phyloP scores from a whole-genome alignment of 2,888 invertebrate genomes.

The Apamea monoglypha region DNA sequence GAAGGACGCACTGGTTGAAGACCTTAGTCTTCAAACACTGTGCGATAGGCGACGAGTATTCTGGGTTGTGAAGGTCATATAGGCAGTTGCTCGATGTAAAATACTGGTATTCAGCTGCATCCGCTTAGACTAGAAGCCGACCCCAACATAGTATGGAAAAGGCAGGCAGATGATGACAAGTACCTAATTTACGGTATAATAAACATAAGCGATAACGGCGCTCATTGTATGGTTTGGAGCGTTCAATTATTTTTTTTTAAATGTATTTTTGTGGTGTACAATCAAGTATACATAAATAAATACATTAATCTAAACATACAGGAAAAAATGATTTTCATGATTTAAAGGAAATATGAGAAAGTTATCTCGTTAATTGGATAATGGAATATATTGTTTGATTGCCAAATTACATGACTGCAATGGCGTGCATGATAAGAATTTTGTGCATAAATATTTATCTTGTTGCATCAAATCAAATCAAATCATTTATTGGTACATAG shows the following conservation, averaged over 20 bases:
- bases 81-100: too few relatives aligned
- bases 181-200: neutral
- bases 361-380: neutral
- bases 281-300: neutral
- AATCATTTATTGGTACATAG: too few relatives aligned
- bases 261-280: neutral
- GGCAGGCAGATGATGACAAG: neutral
- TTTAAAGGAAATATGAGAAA: neutral
- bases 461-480: too few relatives aligned
- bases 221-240: neutral
- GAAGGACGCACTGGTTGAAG: too few relatives aligned
- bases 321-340: neutral
- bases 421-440: neutral
- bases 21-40: too few relatives aligned
- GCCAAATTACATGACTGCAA: conserved; percentile 1
- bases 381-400: neutral
- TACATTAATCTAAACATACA: neutral
- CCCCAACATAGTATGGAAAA: too few relatives aligned
- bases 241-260: neutral
- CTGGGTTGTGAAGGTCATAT: too few relatives aligned
- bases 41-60: too few relatives aligned
- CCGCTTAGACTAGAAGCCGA: too few relatives aligned
- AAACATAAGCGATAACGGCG: neutral
- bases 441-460: conserved; percentile 15
- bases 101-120: too few relatives aligned